Percentiles rank a stretch among this genome's conserved stretches.
Conservation (phyloP, 1,140 invertebrate genomes). For the Mamestra configurata region DNA sequence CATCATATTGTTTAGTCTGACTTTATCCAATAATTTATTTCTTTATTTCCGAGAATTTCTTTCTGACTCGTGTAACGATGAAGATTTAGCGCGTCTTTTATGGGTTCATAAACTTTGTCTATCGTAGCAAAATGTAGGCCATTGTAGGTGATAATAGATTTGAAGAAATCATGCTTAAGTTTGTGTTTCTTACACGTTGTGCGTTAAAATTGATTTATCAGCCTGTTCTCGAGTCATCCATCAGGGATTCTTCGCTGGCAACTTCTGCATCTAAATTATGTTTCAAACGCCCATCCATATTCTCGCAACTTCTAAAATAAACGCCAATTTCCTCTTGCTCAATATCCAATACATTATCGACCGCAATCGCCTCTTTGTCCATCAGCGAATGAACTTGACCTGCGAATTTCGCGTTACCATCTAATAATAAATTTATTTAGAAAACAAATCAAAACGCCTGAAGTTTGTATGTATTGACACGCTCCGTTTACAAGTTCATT, state of each 20-base stretch:
- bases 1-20: too few relatives aligned
- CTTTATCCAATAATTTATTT: background rate
- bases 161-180: background rate
- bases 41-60: background rate
- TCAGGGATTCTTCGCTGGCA: background rate
- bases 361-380: background rate
- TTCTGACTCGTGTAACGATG: background rate
- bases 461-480: constrained; percentile 28
- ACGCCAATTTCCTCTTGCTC: background rate
- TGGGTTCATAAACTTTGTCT: background rate
- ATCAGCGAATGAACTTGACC: constrained; percentile 37
- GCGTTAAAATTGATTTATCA: background rate
- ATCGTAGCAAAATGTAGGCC: background rate
- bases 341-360: background rate
- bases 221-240: background rate
- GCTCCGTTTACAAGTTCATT: constrained; percentile 40
- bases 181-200: too few relatives aligned
- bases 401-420: constrained; percentile 21
- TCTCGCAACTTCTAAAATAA: background rate
- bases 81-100: background rate
- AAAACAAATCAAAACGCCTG: constrained; percentile 31
- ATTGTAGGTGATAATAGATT: background rate
- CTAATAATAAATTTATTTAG: constrained; percentile 48
- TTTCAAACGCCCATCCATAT: background rate
- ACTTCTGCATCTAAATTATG: background rate